Conservation (phyloP, 2,113 vertebrate species). For the Mesoclemmys tuberculata region DNA sequence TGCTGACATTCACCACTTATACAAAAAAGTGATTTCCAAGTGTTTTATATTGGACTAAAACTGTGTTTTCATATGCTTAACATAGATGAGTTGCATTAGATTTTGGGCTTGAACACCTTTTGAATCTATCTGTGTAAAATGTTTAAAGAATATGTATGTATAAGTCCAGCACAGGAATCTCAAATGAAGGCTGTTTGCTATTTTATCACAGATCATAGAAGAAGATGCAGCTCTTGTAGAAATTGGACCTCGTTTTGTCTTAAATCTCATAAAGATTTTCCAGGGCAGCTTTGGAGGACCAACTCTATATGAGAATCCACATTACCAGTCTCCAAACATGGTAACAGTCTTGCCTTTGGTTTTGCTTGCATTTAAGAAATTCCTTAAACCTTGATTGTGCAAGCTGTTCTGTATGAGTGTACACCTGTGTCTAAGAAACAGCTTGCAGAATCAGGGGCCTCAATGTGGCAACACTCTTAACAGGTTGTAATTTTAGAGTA, state of each 20-base stretch:
- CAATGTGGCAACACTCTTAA: neutral
- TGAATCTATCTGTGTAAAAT: rapidly evolving
- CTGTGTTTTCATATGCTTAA: neutral
- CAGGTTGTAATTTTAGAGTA: neutral
- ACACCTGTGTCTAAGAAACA: rapidly evolving
- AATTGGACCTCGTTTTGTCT: conserved; percentile 96
- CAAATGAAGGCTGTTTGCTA: neutral
- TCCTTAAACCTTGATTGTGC: rapidly evolving
- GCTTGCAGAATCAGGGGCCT: neutral
- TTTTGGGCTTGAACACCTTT: neutral
- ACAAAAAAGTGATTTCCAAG: neutral
- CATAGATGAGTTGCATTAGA: rapidly evolving
- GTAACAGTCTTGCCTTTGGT: conserved; percentile 72
- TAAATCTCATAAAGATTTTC: conserved; percentile 97
- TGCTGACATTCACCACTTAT: neutral
- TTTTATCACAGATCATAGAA: conserved; percentile 90
- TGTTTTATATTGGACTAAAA: neutral
- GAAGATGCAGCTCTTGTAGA: conserved; percentile 95
- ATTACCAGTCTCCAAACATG: conserved; percentile 93
- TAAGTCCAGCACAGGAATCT: neutral
- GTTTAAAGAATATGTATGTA: neutral
- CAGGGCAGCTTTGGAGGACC: conserved; percentile 96
- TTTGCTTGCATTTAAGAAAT: neutral
- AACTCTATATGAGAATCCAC: conserved; percentile 93
- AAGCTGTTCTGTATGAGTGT: neutral